phyloP scores from a whole-genome alignment of 1,140 invertebrate genomes.

The Sminthurinus signatus region DNA sequence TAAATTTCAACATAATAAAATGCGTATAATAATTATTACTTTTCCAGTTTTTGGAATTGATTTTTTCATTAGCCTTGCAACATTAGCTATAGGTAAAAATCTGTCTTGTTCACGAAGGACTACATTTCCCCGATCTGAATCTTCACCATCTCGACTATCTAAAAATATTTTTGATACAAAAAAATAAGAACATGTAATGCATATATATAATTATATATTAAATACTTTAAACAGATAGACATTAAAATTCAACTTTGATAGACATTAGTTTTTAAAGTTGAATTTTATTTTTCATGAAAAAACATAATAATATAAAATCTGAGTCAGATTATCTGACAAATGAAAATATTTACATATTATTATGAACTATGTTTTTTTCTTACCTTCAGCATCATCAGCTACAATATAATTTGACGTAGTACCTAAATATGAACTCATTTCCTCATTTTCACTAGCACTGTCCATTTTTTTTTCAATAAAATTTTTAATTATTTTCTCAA shows the following conservation, averaged over 20 bases:
- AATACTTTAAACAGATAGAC: background rate
- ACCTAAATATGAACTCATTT: constrained; percentile 21
- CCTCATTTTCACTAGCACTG: constrained; percentile 36
- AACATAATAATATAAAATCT: too few species aligned
- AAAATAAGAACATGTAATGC: background rate
- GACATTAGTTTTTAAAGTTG: background rate
- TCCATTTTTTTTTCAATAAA: constrained; percentile 17
- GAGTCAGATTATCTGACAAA: too few species aligned
- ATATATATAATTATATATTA: background rate
- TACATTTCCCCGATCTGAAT: constrained; percentile 25
- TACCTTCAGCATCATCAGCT: constrained; percentile 23
- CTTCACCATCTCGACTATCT: constrained; percentile 38
- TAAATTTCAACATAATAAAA: background rate
- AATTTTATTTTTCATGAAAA: background rate
- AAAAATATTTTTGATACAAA: background rate
- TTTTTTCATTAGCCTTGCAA: constrained; percentile 98
- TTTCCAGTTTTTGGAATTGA: constrained; percentile 94
- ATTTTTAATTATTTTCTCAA: background rate
- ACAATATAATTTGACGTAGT: constrained; percentile 22
- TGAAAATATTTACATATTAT: too few species aligned
- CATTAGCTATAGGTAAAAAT: constrained; percentile 96
- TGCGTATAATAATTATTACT: constrained; percentile 48
- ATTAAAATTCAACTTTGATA: background rate
- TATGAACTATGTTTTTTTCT: too few species aligned
- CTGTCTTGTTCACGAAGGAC: constrained; percentile 70